Evolutionary conservation across 2,888 invertebrate species (phyloP).

Genomic region (Folsomia manolachei): DNA sequence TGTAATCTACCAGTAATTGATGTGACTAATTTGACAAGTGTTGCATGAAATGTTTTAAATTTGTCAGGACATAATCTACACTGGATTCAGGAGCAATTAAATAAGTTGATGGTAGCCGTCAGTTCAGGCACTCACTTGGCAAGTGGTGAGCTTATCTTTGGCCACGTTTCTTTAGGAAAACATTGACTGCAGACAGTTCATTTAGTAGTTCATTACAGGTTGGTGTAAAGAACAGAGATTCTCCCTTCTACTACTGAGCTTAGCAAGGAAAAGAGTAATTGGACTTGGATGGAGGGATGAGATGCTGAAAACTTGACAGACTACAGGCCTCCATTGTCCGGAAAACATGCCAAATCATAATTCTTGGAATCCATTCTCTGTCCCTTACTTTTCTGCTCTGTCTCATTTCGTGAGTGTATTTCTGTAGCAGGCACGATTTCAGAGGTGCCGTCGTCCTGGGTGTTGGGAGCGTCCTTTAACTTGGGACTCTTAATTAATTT

Average conservation of each 20-base stretch:
- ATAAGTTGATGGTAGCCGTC: too few relatives aligned
- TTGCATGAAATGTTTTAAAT: not conserved
- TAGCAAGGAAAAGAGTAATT: not conserved
- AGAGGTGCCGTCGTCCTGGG: too few relatives aligned
- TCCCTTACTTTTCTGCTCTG: not conserved
- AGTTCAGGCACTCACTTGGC: not conserved
- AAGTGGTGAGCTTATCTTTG: not conserved
- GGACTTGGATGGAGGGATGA: not conserved
- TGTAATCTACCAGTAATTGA: not conserved
- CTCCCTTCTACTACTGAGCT: not conserved
- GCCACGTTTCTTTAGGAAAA: too few relatives aligned
- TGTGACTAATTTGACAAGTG: not conserved
- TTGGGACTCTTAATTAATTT: not conserved
- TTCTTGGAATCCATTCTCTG: not conserved
- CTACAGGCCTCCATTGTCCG: not conserved
- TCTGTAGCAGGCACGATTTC: too few relatives aligned
- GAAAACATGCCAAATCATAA: constrained; percentile 6
- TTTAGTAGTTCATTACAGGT: not conserved
- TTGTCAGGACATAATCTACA: not conserved
- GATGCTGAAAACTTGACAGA: constrained; percentile 2
- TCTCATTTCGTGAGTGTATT: too few relatives aligned
- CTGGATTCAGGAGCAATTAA: too few relatives aligned
- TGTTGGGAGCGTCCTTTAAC: too few relatives aligned
- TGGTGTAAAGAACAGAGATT: not conserved
- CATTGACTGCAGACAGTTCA: too few relatives aligned